phyloP scores from a whole-genome alignment of 2,888 invertebrate genomes.

The Eucera pruinosa region DNA sequence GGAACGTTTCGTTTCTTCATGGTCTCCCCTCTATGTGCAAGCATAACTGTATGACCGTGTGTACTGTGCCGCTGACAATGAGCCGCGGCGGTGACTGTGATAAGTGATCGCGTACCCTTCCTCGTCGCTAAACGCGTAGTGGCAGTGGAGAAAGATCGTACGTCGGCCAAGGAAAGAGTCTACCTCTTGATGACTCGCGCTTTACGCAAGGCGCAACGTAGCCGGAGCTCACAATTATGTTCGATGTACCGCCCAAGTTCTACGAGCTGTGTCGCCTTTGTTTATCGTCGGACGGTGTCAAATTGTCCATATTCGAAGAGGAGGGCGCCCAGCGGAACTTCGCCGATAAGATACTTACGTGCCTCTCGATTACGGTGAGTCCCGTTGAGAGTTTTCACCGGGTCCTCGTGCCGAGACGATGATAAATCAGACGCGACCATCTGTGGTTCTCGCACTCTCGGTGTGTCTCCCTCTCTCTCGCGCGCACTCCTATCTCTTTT shows the following conservation, averaged over 20 bases:
- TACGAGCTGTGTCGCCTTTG: constrained; percentile 97
- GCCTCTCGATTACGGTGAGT: constrained; percentile 82
- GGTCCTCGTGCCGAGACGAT: constrained; percentile 53
- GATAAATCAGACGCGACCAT: constrained; percentile 69
- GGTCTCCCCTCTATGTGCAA: constrained; percentile 51
- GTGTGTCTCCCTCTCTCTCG: constrained; percentile 42
- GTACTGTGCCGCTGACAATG: constrained; percentile 81
- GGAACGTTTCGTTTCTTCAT: background rate
- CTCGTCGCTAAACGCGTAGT: constrained; percentile 72
- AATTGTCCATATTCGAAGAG: constrained; percentile 91
- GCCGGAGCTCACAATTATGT: constrained; percentile 89
- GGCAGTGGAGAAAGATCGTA: constrained; percentile 80
- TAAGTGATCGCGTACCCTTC: constrained; percentile 78
- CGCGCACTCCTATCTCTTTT: constrained; percentile 33
- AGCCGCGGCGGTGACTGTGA: constrained; percentile 81
- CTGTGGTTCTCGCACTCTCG: constrained; percentile 58
- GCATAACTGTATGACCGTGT: constrained; percentile 54
- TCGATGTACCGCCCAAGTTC: constrained; percentile 96
- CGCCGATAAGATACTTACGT: constrained; percentile 87
- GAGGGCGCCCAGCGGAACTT: constrained; percentile 89
- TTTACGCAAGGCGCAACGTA: constrained; percentile 77
- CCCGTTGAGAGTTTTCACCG: constrained; percentile 35
- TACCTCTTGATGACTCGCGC: constrained; percentile 79
- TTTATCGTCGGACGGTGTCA: constrained; percentile 92
- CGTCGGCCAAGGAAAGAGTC: constrained; percentile 66